Percentiles rank a stretch among this genome's conserved stretches.
Evolutionary conservation across 92 coral and sea anemone genomes (phyloP).

Genomic region (Parazoanthus swiftii): DNA sequence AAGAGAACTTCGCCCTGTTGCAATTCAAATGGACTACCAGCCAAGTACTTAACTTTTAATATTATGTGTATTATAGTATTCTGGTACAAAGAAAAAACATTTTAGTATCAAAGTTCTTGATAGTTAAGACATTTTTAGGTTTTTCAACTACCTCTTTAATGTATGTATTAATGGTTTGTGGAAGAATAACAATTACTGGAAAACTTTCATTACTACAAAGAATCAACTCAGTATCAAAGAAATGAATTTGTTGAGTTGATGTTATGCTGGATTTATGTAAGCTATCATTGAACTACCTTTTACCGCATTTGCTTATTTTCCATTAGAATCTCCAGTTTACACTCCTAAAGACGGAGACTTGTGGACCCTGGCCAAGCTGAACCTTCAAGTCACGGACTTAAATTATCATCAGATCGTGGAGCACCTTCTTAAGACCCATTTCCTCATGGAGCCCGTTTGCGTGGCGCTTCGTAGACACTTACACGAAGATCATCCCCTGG

Average conservation of each 20-base stretch:
- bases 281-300: no score
- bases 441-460: conserved; percentile 42
- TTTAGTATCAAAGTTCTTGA: no score
- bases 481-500: conserved; percentile 26
- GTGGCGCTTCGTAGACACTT: conserved; percentile 27
- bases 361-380: conserved; percentile 58
- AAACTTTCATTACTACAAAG: no score
- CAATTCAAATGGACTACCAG: conserved; percentile 62
- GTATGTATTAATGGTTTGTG: no score
- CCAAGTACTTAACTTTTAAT: conserved; percentile 47
- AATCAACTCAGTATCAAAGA: no score
- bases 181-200: no score
- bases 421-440: conserved; percentile 52
- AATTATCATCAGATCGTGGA: conserved; percentile 50
- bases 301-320: not conserved
- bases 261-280: not conserved
- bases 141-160: no score
- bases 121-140: no score
- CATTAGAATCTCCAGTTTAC: conserved; percentile 44
- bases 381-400: conserved; percentile 54
- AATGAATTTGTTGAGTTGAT: no score
- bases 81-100: not conserved
- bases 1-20: conserved; percentile 51
- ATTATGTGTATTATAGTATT: not conserved
- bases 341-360: conserved; percentile 52